Evolutionary conservation across 1,140 invertebrate genomes (phyloP).

Genomic region (Plodia interpunctella): DNA sequence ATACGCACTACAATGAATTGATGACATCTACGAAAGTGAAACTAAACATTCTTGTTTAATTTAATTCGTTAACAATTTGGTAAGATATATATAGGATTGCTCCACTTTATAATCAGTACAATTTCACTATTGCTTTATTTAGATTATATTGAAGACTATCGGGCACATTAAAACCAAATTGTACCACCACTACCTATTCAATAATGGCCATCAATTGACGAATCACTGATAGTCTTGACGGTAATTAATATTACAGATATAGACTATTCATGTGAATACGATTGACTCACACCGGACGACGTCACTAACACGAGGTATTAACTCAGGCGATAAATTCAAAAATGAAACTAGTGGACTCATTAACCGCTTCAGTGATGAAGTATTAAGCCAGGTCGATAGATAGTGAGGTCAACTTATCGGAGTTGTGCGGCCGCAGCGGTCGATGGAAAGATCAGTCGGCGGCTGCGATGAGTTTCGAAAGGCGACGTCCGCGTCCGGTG

Average conservation of each 20-base stretch:
- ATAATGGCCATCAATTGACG: too few relatives aligned
- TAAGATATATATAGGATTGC: background rate
- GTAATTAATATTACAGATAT: background rate
- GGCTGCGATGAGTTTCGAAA: constrained; percentile 65
- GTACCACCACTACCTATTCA: too few relatives aligned
- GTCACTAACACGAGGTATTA: background rate
- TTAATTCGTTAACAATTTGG: background rate
- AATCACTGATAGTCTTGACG: too few relatives aligned
- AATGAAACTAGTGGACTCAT: background rate
- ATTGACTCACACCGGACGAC: background rate
- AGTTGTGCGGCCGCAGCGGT: constrained; percentile 36
- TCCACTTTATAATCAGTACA: background rate
- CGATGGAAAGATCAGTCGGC: constrained; percentile 35
- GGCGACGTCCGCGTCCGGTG: constrained; percentile 64
- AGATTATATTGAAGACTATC: too few relatives aligned
- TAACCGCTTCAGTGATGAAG: constrained; percentile 3
- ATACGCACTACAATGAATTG: constrained; percentile 15
- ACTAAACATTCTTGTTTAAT: constrained; percentile 6
- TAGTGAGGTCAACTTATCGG: constrained; percentile 46
- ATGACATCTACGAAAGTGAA: constrained; percentile 18
- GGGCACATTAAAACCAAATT: too few relatives aligned
- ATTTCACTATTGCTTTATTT: background rate
- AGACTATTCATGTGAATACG: background rate
- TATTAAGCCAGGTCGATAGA: constrained; percentile 28
- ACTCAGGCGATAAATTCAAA: background rate